phyloP scores from a whole-genome alignment of 2,888 invertebrate genomes.

The Ectemnius lituratus region DNA sequence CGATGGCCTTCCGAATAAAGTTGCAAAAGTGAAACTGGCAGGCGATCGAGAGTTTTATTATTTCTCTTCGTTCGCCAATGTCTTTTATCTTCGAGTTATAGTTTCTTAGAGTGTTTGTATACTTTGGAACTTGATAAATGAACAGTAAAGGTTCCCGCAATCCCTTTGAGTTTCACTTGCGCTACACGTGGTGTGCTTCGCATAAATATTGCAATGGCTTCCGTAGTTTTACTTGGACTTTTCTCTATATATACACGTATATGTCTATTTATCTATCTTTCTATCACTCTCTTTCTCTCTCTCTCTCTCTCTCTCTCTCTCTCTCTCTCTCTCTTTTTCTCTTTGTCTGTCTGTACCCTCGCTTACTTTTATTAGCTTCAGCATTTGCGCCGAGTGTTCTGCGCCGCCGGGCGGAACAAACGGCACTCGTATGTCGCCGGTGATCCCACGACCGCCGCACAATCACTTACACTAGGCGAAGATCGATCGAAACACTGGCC shows the following conservation, averaged over 20 bases:
- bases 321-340: constrained; percentile 9
- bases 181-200: background rate
- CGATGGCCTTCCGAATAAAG: no score
- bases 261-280: background rate
- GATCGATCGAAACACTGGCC: constrained; percentile 21
- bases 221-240: background rate
- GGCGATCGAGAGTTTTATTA: no score
- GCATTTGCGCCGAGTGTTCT: constrained; percentile 14
- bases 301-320: constrained; percentile 6
- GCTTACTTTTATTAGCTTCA: constrained; percentile 18
- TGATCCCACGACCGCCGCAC: constrained; percentile 26
- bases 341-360: background rate
- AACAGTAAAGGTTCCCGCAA: no score
- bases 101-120: no score
- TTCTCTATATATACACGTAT: no score
- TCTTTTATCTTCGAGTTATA: no score
- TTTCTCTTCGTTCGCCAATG: no score
- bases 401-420: background rate
- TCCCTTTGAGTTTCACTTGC: no score
- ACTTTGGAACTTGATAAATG: no score
- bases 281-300: background rate
- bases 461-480: constrained; percentile 25
- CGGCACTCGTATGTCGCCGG: background rate
- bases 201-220: background rate
- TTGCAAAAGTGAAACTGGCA: no score